Conservation (phyloP, 1,140 invertebrate genomes). For the Notospermus geniculatus region DNA sequence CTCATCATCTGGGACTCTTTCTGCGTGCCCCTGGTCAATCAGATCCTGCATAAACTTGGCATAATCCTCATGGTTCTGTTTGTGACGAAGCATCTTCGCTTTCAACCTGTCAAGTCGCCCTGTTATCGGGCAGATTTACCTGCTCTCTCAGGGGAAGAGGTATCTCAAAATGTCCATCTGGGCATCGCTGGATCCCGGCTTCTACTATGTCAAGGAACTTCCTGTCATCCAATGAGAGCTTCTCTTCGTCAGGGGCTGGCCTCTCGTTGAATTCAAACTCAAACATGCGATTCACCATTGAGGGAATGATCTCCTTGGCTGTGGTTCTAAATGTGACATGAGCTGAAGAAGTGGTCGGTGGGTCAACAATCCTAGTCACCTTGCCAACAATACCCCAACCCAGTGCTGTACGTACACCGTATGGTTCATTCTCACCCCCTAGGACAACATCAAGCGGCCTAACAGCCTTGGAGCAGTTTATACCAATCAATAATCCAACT, state of each 20-base stretch:
- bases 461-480: too few relatives aligned
- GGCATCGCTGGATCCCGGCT: background rate
- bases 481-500: too few relatives aligned
- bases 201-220: background rate
- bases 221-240: background rate
- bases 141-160: background rate
- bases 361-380: too few relatives aligned
- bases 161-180: background rate
- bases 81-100: background rate
- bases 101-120: background rate
- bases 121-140: background rate
- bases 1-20: slow-evolving; percentile 6
- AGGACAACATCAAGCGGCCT: too few relatives aligned
- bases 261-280: too few relatives aligned
- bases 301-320: too few relatives aligned
- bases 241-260: background rate
- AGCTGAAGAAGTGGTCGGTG: too few relatives aligned
- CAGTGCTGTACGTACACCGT: too few relatives aligned
- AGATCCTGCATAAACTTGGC: slow-evolving; percentile 18
- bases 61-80: background rate
- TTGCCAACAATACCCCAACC: too few relatives aligned
- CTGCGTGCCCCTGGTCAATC: slow-evolving; percentile 17
- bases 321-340: too few relatives aligned
- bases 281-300: too few relatives aligned
- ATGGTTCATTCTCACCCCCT: too few relatives aligned